Conservation (phyloP, 1,140 invertebrate species). For the Meteorus sp. region DNA sequence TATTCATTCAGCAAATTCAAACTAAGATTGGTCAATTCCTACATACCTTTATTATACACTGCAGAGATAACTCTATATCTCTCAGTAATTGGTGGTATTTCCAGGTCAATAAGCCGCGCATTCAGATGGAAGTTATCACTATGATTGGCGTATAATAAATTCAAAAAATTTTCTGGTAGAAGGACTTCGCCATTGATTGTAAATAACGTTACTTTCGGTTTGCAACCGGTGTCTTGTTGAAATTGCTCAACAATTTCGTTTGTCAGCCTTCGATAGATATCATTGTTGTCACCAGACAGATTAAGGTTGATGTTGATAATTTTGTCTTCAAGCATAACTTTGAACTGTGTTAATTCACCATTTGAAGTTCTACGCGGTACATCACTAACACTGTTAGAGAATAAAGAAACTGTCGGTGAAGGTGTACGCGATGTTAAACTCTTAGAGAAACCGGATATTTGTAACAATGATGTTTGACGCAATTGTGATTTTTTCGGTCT, state of each 20-base stretch:
- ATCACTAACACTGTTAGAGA: not conserved
- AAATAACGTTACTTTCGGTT: conserved; percentile 32
- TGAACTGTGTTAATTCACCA: conserved; percentile 31
- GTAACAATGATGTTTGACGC: conserved; percentile 38
- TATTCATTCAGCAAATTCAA: conserved; percentile 14
- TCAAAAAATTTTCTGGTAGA: conserved; percentile 29
- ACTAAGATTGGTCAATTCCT: conserved; percentile 8
- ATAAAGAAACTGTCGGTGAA: not conserved
- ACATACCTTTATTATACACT: conserved; percentile 36
- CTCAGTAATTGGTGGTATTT: conserved; percentile 39
- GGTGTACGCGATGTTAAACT: conserved; percentile 22
- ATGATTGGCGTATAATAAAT: conserved; percentile 21
- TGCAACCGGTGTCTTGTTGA: conserved; percentile 41
- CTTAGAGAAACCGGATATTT: conserved; percentile 38
- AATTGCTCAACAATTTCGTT: conserved; percentile 34
- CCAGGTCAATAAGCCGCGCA: conserved; percentile 37
- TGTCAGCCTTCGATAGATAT: conserved; percentile 29
- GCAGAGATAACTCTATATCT: conserved; percentile 45
- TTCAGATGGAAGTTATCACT: conserved; percentile 32
- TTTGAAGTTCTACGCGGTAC: not conserved
- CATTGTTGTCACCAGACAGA: conserved; percentile 33
- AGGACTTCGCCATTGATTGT: conserved; percentile 32
- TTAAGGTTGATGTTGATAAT: conserved; percentile 37
- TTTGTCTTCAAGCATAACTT: conserved; percentile 37
- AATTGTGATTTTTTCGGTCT: conserved; percentile 15